Evolutionary conservation across 2,113 vertebrate genomes (phyloP).

Genomic region (Barbus barbus): DNA sequence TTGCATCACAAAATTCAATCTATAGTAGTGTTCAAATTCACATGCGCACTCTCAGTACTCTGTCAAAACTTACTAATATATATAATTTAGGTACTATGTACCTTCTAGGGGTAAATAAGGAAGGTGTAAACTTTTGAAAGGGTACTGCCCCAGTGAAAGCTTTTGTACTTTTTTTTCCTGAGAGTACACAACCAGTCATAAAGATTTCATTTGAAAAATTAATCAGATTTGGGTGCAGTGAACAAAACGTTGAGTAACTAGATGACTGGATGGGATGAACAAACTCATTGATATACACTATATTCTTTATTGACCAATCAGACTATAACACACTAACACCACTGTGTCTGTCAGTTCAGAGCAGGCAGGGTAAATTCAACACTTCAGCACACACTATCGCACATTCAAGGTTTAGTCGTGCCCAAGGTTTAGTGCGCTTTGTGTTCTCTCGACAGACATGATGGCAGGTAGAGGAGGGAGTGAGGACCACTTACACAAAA

Average conservation of each 20-base stretch:
- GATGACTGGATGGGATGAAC: background rate
- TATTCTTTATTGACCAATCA: background rate
- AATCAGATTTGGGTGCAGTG: background rate
- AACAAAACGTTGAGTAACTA: background rate
- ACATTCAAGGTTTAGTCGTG: background rate
- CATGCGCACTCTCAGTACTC: background rate
- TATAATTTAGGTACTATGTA: background rate
- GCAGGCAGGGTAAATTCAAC: background rate
- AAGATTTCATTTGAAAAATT: background rate
- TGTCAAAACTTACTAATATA: no score
- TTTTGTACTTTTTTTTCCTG: no score
- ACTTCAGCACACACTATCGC: background rate
- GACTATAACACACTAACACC: background rate
- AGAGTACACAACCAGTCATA: background rate
- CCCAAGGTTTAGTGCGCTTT: background rate
- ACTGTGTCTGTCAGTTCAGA: background rate
- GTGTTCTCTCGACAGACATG: constrained; percentile 21
- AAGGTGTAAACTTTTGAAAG: no score
- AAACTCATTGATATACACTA: background rate
- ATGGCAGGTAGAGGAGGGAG: constrained; percentile 8
- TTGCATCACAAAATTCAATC: background rate
- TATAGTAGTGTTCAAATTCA: background rate
- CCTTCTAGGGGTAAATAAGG: background rate
- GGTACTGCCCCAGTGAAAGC: no score
- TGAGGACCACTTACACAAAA: constrained; percentile 16